Percentiles rank a stretch among this genome's conserved stretches.
phyloP scores from a whole-genome alignment of 2,888 invertebrate genomes.

The Amiota minor region DNA sequence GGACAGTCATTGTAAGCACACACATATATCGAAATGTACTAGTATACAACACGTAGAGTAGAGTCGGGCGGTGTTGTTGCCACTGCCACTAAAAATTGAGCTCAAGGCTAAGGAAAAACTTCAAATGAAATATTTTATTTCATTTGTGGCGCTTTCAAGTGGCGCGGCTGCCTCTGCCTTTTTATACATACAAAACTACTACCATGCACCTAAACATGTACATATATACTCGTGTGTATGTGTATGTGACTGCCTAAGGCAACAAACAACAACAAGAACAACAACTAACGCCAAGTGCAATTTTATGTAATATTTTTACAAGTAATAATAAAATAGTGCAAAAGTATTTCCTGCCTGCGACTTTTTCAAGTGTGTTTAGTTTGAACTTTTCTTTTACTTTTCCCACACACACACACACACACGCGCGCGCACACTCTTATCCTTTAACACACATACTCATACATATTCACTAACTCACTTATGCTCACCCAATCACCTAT shows the following conservation, averaged over 20 bases:
- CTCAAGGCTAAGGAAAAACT: conserved; percentile 30
- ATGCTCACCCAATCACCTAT: not conserved
- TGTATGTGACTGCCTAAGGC: conserved; percentile 1
- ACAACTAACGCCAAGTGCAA: not conserved
- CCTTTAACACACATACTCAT: not conserved
- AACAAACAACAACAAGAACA: conserved; percentile 1
- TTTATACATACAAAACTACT: not conserved
- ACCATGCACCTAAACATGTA: not conserved
- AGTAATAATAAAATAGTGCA: conserved; percentile 29
- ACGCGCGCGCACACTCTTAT: not conserved
- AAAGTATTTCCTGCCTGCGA: conserved; percentile 27
- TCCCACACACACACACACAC: not conserved
- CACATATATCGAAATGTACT: not conserved
- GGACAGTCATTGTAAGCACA: conserved; percentile 6
- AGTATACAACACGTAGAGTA: not conserved
- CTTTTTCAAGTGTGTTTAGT: conserved; percentile 21
- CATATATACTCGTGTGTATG: not conserved
- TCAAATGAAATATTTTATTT: conserved; percentile 34
- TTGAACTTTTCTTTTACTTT: conserved; percentile 10
- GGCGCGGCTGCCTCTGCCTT: not conserved
- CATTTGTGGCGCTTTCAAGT: conserved; percentile 28
- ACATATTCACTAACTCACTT: not conserved
- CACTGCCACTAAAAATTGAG: conserved; percentile 20
- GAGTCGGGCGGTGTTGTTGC: not conserved
- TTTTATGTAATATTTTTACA: conserved; percentile 29